phyloP scores from a whole-genome alignment of 2,113 vertebrate genomes.

The Tupaia chinensis region DNA sequence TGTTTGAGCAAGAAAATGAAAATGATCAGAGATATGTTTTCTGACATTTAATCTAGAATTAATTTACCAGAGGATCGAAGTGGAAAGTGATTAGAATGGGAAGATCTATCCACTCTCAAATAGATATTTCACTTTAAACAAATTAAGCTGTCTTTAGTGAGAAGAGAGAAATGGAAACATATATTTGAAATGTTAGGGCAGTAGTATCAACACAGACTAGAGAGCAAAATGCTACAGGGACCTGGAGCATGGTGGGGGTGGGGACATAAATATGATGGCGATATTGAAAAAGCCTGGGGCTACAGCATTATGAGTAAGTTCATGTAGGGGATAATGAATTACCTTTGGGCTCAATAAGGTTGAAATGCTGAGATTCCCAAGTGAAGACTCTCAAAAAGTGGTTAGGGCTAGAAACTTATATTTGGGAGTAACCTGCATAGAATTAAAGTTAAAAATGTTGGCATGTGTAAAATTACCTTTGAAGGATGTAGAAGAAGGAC shows the following conservation, averaged over 20 bases:
- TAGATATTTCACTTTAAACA: background rate
- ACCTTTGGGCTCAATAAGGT: background rate
- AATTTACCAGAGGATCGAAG: conserved; percentile 12
- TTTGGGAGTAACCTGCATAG: background rate
- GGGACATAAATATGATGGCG: background rate
- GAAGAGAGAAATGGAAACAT: background rate
- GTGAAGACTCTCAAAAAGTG: background rate
- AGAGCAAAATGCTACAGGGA: background rate
- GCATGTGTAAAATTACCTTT: background rate
- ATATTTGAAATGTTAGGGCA: background rate
- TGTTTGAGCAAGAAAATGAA: background rate
- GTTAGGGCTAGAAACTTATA: background rate
- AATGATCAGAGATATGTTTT: background rate
- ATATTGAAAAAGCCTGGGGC: background rate
- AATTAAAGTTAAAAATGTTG: background rate
- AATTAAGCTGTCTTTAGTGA: background rate
- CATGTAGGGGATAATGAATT: background rate
- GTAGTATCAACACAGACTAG: background rate
- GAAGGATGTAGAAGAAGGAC: background rate
- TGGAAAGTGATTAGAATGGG: background rate
- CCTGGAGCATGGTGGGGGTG: background rate
- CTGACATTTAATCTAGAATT: background rate
- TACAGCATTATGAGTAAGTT: background rate
- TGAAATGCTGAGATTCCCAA: background rate
- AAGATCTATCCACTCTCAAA: background rate